A percentile compares a stretch with the other conserved stretches of the same genome.
Evolutionary conservation across 2,797 vertebrate species (phyloP).

Genomic region (Benthosema pterotum): DNA sequence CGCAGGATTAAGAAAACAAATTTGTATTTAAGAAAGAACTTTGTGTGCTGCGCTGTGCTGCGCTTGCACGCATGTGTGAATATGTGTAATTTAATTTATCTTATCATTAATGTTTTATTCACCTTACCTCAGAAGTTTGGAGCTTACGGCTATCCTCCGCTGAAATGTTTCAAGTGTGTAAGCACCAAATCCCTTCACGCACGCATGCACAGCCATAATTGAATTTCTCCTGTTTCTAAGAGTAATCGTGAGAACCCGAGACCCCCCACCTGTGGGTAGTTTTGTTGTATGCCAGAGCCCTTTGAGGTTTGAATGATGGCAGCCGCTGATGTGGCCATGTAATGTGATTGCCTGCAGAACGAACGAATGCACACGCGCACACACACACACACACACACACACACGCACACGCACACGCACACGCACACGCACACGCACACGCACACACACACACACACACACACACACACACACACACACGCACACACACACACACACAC

Average conservation of each 20-base stretch:
- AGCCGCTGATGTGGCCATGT: constrained; percentile 45
- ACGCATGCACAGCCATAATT: constrained; percentile 62
- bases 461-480: constrained; percentile 11
- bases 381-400: constrained; percentile 12
- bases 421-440: constrained; percentile 4
- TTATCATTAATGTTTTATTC: constrained; percentile 60
- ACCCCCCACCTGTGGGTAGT: constrained; percentile 53
- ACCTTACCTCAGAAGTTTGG: constrained; percentile 39
- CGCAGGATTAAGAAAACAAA: too few relatives aligned
- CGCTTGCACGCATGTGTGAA: constrained; percentile 9
- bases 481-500: constrained; percentile 5
- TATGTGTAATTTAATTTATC: constrained; percentile 37
- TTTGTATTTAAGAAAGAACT: too few relatives aligned
- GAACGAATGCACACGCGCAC: constrained; percentile 7
- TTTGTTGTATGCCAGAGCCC: constrained; percentile 46
- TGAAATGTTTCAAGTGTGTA: constrained; percentile 38
- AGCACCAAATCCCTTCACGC: constrained; percentile 65
- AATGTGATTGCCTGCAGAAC: constrained; percentile 12
- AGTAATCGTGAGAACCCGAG: constrained; percentile 32
- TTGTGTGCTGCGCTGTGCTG: too few relatives aligned
- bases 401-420: constrained; percentile 11
- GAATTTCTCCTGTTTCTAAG: constrained; percentile 61
- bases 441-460: constrained; percentile 10
- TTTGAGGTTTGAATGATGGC: constrained; percentile 66
- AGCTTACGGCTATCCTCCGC: constrained; percentile 14